Evolutionary conservation across 2,888 invertebrate genomes (phyloP).

Genomic region (Heliconius sara): DNA sequence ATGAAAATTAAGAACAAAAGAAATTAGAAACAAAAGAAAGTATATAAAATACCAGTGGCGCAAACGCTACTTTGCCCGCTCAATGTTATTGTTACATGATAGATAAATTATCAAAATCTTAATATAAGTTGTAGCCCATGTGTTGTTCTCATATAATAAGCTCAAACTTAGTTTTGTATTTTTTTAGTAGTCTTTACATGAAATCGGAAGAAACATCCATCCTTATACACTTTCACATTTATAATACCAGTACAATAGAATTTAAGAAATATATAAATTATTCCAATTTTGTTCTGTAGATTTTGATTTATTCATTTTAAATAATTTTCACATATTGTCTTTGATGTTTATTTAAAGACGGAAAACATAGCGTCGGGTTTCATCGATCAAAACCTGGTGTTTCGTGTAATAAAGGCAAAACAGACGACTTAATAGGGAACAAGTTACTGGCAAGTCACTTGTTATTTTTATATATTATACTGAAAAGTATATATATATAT

Average conservation of each 20-base stretch:
- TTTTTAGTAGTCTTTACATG: no score
- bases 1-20: no score
- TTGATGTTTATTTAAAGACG: constrained; percentile 5
- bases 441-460: neutral
- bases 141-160: no score
- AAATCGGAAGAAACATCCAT: no score
- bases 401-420: neutral
- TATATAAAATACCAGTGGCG: no score
- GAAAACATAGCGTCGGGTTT: neutral
- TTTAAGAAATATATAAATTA: neutral
- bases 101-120: no score
- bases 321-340: constrained; percentile 10
- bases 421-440: neutral
- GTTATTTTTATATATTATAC: neutral
- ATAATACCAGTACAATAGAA: neutral
- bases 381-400: neutral
- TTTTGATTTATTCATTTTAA: neutral
- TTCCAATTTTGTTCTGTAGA: neutral
- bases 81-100: no score
- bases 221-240: no score
- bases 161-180: no score
- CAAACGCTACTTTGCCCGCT: no score
- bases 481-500: neutral
- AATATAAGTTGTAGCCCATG: no score
- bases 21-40: no score